phyloP scores from a whole-genome alignment of 2,113 vertebrate genomes.

The Nannobrachium achirus region DNA sequence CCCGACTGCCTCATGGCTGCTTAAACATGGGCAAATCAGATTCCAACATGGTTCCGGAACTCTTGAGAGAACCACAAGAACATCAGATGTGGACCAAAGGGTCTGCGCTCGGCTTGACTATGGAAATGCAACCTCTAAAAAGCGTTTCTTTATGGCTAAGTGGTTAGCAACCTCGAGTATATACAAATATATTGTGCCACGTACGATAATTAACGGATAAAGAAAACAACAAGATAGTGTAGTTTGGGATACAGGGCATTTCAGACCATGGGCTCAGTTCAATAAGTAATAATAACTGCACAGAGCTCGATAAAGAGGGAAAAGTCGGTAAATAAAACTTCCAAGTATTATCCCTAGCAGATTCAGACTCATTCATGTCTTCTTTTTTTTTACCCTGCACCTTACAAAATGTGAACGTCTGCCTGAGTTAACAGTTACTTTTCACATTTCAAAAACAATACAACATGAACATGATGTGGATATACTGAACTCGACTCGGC shows the following conservation, averaged over 20 bases:
- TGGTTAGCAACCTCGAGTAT: slow-evolving; percentile 80
- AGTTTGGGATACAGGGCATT: slow-evolving; percentile 8
- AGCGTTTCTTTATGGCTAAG: slow-evolving; percentile 49
- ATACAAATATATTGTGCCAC: slow-evolving; percentile 85
- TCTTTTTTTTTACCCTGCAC: too few relatives aligned
- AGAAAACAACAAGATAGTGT: slow-evolving; percentile 34
- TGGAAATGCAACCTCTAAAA: slow-evolving; percentile 74
- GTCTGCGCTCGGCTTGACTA: slow-evolving; percentile 40
- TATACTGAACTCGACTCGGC: slow-evolving; percentile 12
- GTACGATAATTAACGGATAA: slow-evolving; percentile 72
- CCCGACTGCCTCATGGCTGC: slow-evolving; percentile 33
- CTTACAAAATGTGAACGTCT: too few relatives aligned
- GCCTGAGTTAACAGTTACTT: not conserved
- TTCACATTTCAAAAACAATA: not conserved
- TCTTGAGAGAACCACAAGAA: slow-evolving; percentile 84
- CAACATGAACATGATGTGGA: not conserved
- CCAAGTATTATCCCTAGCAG: not conserved
- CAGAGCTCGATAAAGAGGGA: too few relatives aligned
- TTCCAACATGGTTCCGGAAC: slow-evolving; percentile 62
- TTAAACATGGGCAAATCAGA: slow-evolving; percentile 55
- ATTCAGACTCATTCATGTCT: not conserved
- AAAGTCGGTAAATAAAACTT: too few relatives aligned
- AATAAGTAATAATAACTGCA: not conserved
- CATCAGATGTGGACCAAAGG: slow-evolving; percentile 82
- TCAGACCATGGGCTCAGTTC: not conserved